A percentile compares a stretch with the other conserved stretches of the same genome.
These are phyloP conservation scores for Leptoclinus maculatus DNA, from an alignment of 2,797 vertebrate species.

Conservation along the genomic window DNA sequence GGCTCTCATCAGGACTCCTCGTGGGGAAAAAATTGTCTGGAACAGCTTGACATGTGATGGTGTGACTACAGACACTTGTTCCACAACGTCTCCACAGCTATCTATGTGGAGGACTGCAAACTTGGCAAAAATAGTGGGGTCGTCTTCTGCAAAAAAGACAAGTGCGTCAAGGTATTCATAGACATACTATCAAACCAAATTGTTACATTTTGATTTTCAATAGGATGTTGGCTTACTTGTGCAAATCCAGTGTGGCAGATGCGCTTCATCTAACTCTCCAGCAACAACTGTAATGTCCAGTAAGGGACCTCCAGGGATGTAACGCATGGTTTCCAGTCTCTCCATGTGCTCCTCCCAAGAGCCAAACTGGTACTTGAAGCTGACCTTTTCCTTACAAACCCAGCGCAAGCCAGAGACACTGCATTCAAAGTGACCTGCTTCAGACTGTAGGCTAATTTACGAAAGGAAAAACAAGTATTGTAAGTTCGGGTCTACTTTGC, in stretches of 20 bases:
- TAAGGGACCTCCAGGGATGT: conserved; percentile 34
- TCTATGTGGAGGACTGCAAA: conserved; percentile 36
- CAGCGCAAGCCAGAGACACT: conserved; percentile 39
- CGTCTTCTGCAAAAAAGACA: conserved; percentile 3
- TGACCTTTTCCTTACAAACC: conserved; percentile 20
- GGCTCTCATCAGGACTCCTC: neutral
- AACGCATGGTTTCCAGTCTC: neutral
- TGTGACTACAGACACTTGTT: conserved; percentile 19
- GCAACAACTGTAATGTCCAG: conserved; percentile 27
- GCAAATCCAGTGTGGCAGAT: conserved; percentile 50
- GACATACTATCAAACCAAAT: neutral
- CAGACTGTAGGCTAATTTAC: conserved; percentile 20
- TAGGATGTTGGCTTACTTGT: conserved; percentile 4
- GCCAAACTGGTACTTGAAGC: conserved; percentile 33
- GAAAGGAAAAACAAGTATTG: neutral
- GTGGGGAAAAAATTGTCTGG: neutral
- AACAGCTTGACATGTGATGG: conserved; percentile 33
- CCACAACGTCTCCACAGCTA: conserved; percentile 33
- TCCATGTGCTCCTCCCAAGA: conserved; percentile 31
- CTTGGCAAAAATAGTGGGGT: neutral
- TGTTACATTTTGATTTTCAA: neutral
- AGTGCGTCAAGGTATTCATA: neutral
- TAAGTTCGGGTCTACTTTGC: neutral
- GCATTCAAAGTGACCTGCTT: conserved; percentile 45
- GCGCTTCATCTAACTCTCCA: conserved; percentile 25